These are phyloP conservation scores for Halichoerus grypus DNA, from an alignment of 2,113 vertebrate genomes.

Conservation along the genomic window DNA sequence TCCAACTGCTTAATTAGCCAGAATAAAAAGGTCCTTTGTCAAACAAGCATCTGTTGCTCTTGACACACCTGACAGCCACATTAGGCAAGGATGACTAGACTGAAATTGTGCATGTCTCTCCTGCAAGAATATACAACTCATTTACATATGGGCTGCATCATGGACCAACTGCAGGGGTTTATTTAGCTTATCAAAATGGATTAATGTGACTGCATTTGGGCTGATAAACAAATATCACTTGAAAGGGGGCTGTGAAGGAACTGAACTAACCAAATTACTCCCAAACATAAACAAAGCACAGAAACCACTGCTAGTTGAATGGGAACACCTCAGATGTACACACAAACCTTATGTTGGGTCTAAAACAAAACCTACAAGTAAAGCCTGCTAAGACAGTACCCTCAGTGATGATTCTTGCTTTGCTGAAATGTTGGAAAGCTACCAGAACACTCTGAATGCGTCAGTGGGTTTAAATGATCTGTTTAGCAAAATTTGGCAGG, in stretches of 20 bases:
- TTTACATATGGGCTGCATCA: constrained; percentile 74
- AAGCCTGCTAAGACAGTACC: not conserved
- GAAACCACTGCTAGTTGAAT: constrained; percentile 58
- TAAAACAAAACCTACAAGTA: constrained; percentile 18
- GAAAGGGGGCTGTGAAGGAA: constrained; percentile 72
- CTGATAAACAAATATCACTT: constrained; percentile 82
- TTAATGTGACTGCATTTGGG: constrained; percentile 75
- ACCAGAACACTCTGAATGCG: constrained; percentile 43
- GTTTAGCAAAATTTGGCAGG: constrained; percentile 55
- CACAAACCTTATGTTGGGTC: not conserved
- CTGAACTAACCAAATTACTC: constrained; percentile 74
- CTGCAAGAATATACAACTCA: constrained; percentile 73
- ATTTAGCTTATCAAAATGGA: constrained; percentile 81
- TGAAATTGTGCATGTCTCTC: constrained; percentile 80
- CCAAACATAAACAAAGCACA: constrained; percentile 70
- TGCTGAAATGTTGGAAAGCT: constrained; percentile 56
- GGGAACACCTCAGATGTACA: not conserved
- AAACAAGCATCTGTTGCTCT: constrained; percentile 87
- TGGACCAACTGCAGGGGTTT: constrained; percentile 77
- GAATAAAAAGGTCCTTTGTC: constrained; percentile 89
- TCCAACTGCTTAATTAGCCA: constrained; percentile 88
- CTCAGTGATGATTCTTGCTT: constrained; percentile 40
- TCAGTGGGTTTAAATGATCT: constrained; percentile 71
- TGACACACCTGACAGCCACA: constrained; percentile 87
- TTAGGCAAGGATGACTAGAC: constrained; percentile 86